These are phyloP conservation scores for Tenodera sinensis DNA, from an alignment of 2,888 invertebrate genomes.

Conservation along the genomic window DNA sequence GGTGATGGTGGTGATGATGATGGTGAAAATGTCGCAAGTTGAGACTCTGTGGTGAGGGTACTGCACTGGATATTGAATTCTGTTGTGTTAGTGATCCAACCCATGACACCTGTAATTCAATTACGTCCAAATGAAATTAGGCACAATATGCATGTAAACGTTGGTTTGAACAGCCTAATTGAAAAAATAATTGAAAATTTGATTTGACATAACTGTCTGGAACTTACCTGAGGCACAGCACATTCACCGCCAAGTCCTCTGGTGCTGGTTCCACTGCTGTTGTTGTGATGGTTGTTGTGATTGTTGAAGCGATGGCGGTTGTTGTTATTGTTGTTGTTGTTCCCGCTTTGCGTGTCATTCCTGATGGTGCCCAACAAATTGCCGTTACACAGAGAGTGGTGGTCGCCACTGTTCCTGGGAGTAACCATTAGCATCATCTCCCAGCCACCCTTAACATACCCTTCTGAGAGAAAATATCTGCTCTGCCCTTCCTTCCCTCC, in stretches of 20 bases:
- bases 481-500: background rate
- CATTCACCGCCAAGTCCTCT: slow-evolving; percentile 61
- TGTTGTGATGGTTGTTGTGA: slow-evolving; percentile 11
- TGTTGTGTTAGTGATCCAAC: slow-evolving; percentile 50
- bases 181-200: no score
- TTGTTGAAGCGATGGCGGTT: slow-evolving; percentile 44
- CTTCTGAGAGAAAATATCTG: background rate
- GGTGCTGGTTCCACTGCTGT: slow-evolving; percentile 10
- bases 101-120: slow-evolving; percentile 46
- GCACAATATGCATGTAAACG: no score
- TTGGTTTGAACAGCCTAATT: no score
- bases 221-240: slow-evolving; percentile 44
- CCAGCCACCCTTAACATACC: background rate
- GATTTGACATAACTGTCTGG: background rate
- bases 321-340: slow-evolving; percentile 61
- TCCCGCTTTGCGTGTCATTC: slow-evolving; percentile 73
- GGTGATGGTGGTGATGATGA: background rate
- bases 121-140: background rate
- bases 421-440: slow-evolving; percentile 17
- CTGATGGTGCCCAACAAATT: slow-evolving; percentile 52
- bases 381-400: slow-evolving; percentile 71
- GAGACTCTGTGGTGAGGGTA: slow-evolving; percentile 35
- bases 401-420: slow-evolving; percentile 62
- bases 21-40: slow-evolving; percentile 32
- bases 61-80: slow-evolving; percentile 46